These are phyloP conservation scores for Polymixis flavicincta DNA, from an alignment of 2,888 invertebrate species.

Conservation along the genomic window DNA sequence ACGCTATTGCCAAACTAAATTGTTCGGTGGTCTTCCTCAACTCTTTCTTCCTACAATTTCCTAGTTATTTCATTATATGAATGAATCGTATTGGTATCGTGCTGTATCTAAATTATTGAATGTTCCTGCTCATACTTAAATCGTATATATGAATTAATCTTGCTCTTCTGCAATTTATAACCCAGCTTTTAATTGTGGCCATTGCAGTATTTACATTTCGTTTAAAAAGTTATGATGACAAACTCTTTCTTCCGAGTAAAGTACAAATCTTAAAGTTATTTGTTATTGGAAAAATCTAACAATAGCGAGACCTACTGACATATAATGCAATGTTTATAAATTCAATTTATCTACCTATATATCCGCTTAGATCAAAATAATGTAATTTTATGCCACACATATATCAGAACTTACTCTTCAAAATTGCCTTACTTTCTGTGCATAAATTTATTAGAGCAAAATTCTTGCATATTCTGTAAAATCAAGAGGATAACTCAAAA, in stretches of 20 bases:
- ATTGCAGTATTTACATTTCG: neutral
- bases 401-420: neutral
- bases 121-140: neutral
- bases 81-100: neutral
- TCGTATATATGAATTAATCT: neutral
- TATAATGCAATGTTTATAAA: slow-evolving; percentile 3
- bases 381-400: neutral
- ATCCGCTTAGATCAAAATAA: neutral
- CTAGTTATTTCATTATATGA: neutral
- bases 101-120: neutral
- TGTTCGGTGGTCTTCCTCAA: neutral
- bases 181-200: neutral
- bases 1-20: neutral
- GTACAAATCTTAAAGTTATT: neutral
- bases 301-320: neutral
- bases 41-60: neutral
- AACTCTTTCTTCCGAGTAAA: neutral
- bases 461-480: neutral
- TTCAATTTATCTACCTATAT: neutral
- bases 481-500: neutral
- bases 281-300: neutral
- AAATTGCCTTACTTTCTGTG: neutral
- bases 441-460: neutral
- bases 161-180: neutral
- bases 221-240: neutral